These are phyloP conservation scores for Alaudala cheleensis DNA, from an alignment of 2,113 vertebrate genomes.

Conservation along the genomic window DNA sequence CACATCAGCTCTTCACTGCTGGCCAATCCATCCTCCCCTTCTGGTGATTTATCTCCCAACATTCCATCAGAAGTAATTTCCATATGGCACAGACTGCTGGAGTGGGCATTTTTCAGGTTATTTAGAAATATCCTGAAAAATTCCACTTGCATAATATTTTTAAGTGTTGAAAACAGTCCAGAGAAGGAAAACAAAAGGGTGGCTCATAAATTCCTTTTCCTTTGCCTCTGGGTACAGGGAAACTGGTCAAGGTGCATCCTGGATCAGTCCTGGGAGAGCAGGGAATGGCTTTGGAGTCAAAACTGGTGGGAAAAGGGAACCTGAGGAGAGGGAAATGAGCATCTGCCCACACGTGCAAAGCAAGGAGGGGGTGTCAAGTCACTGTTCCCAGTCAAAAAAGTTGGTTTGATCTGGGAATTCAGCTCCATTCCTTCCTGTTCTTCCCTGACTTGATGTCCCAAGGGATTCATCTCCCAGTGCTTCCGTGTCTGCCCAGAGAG, in stretches of 20 bases:
- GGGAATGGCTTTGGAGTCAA: not conserved
- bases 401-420: not conserved
- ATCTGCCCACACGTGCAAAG: not conserved
- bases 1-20: not conserved
- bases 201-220: constrained; percentile 12
- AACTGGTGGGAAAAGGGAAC: not conserved
- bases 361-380: not conserved
- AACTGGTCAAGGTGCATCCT: not conserved
- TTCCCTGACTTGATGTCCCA: not conserved
- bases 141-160: constrained; percentile 42
- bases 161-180: constrained; percentile 30
- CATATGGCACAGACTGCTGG: constrained; percentile 24
- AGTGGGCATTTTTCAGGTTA: constrained; percentile 46
- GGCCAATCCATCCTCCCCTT: constrained; percentile 7
- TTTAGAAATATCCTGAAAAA: not conserved
- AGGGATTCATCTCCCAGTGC: not conserved
- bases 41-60: constrained; percentile 24
- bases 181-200: constrained; percentile 1
- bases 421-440: not conserved
- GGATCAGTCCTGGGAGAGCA: not conserved
- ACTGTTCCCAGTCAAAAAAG: not conserved
- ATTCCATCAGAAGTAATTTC: constrained; percentile 41
- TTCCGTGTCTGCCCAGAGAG: not conserved
- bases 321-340: not conserved
- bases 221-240: not conserved